phyloP scores from a whole-genome alignment of 2,797 vertebrate species.

The Psittacula echo region DNA sequence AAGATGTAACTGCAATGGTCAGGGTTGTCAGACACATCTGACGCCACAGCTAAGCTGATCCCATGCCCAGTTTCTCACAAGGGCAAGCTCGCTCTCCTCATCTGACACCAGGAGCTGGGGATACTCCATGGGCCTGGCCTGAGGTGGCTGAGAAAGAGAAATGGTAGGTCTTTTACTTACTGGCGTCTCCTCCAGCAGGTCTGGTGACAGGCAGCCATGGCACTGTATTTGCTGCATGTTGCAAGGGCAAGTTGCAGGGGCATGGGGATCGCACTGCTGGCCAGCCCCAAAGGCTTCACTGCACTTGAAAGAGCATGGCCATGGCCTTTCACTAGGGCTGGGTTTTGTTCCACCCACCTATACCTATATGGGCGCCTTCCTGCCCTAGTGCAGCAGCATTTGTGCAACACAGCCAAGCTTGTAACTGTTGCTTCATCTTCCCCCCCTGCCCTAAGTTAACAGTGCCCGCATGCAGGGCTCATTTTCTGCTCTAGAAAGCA shows the following conservation, averaged over 20 bases:
- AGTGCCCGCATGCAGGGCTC: not conserved
- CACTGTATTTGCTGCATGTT: not conserved
- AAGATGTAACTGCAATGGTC: not conserved
- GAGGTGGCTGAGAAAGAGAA: not conserved
- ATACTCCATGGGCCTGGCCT: not conserved
- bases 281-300: not conserved
- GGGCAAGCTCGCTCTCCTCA: not conserved
- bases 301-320: not conserved
- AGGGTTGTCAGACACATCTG: not conserved
- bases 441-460: not conserved
- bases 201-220: not conserved
- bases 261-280: rapidly evolving
- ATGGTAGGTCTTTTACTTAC: not conserved
- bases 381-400: not conserved
- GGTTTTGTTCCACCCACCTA: not conserved
- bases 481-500: not conserved
- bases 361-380: rapidly evolving
- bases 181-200: rapidly evolving
- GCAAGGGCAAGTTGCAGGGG: not conserved
- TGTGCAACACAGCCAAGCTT: not conserved
- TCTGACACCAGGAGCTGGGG: not conserved
- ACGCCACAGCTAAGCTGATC: not conserved
- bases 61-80: not conserved
- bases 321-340: rapidly evolving
- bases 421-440: not conserved